Percentiles rank a stretch among this genome's conserved stretches.
Evolutionary conservation across 1,140 invertebrate genomes (phyloP).

Genomic region (Plectrocnemia conspersa): DNA sequence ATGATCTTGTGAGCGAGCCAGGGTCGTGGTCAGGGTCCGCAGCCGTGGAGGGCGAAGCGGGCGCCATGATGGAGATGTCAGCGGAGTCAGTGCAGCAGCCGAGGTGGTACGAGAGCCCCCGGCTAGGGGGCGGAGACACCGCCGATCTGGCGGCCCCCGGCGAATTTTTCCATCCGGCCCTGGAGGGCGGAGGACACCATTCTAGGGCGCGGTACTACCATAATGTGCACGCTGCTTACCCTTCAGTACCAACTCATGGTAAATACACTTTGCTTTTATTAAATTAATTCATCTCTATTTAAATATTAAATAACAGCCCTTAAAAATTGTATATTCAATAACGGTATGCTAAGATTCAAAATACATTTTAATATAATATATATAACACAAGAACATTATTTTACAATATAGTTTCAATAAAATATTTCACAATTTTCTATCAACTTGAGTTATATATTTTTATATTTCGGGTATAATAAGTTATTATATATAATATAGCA

Average conservation of each 20-base stretch:
- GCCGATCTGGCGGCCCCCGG: constrained; percentile 40
- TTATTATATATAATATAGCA: no score
- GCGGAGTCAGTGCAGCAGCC: constrained; percentile 43
- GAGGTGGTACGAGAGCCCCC: constrained; percentile 51
- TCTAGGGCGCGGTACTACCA: constrained; percentile 51
- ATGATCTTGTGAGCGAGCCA: no score
- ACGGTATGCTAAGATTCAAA: no score
- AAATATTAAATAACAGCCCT: no score
- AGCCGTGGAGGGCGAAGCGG: neutral
- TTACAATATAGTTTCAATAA: no score
- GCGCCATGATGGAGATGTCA: constrained; percentile 49
- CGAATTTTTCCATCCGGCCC: constrained; percentile 51
- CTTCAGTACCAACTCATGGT: constrained; percentile 49
- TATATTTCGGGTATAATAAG: no score
- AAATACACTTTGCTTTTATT: constrained; percentile 30
- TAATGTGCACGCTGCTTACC: constrained; percentile 51
- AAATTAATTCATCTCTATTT: no score
- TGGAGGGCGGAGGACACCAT: constrained; percentile 48
- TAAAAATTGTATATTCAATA: no score
- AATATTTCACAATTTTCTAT: no score
- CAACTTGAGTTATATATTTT: no score
- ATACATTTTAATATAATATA: no score
- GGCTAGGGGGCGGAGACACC: constrained; percentile 49
- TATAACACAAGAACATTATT: no score
- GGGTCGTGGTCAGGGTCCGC: neutral